phyloP scores from a whole-genome alignment of 2,113 vertebrate species.

The Sinocyclocheilus rhinocerous region DNA sequence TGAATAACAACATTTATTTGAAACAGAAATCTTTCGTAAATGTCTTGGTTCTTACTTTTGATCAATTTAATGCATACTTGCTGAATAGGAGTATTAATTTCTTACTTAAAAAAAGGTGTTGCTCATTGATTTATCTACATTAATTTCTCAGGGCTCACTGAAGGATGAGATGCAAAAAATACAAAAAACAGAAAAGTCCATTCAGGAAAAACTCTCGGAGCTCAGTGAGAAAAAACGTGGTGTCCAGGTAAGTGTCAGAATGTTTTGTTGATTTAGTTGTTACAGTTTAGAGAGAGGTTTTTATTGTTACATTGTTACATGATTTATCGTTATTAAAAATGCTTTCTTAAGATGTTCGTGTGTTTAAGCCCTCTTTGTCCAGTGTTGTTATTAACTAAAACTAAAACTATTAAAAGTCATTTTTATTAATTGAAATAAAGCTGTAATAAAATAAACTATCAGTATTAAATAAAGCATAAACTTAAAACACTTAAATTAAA shows the following conservation, averaged over 20 bases:
- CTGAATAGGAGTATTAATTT: background rate
- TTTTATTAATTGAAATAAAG: background rate
- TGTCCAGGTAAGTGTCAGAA: constrained; percentile 59
- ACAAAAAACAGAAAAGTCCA: constrained; percentile 63
- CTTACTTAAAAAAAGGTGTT: background rate
- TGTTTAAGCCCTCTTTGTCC: background rate
- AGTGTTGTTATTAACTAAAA: background rate
- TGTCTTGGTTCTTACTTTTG: background rate
- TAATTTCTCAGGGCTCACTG: constrained; percentile 66
- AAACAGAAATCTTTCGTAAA: background rate
- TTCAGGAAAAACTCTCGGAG: constrained; percentile 60
- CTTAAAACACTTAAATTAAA: background rate
- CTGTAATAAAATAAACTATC: background rate
- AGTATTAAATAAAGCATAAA: background rate
- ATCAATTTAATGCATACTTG: background rate
- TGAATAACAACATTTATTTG: background rate
- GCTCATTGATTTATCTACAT: background rate
- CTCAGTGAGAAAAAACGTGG: constrained; percentile 67
- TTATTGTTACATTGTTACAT: no score
- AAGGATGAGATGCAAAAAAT: constrained; percentile 73
- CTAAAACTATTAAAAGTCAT: background rate
- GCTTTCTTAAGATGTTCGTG: background rate
- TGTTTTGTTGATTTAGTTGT: background rate
- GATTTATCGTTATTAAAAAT: no score
- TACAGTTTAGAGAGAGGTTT: background rate